Evolutionary conservation across 2,113 vertebrate species (phyloP).

Genomic region (Tachycineta bicolor): DNA sequence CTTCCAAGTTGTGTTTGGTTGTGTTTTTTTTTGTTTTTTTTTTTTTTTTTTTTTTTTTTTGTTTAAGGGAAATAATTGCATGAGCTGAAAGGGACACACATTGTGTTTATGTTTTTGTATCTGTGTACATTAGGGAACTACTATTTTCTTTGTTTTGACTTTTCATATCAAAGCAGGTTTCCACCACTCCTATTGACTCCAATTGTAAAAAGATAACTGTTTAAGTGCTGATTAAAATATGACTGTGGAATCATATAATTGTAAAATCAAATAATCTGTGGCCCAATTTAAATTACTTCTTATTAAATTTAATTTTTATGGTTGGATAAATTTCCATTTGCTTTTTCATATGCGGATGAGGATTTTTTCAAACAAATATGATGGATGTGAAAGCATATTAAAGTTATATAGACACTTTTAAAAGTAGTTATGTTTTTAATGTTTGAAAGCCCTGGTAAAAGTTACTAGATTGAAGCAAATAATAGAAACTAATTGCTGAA

Average conservation of each 20-base stretch:
- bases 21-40: too few relatives aligned
- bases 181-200: not conserved
- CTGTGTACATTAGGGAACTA: not conserved
- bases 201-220: not conserved
- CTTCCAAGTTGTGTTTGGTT: not conserved
- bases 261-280: not conserved
- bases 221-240: not conserved
- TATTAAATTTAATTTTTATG: not conserved
- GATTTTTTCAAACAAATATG: not conserved
- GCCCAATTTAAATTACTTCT: not conserved
- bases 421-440: not conserved
- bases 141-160: not conserved
- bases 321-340: not conserved
- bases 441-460: not conserved
- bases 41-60: not conserved
- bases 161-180: not conserved
- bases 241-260: not conserved
- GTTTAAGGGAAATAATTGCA: not conserved
- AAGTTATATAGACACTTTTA: not conserved
- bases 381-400: not conserved
- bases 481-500: not conserved
- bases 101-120: not conserved
- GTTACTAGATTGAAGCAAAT: not conserved
- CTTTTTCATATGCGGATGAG: not conserved
- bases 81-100: not conserved